Conservation (phyloP, 2,797 vertebrate species). For the Nyctibius grandis region DNA sequence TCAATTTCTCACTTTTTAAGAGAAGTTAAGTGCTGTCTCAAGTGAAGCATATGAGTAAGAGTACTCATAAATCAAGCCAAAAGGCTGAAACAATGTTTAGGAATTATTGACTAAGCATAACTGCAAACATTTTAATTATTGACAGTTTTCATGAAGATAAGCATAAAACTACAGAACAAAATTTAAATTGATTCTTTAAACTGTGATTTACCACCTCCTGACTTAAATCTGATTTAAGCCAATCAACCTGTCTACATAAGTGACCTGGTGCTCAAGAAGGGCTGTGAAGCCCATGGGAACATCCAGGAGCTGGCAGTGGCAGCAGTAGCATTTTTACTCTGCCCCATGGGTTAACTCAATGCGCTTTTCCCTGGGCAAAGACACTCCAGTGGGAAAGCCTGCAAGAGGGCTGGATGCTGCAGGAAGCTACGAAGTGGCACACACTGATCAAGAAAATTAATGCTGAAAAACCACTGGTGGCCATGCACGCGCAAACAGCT, state of each 20-base stretch:
- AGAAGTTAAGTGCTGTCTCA: background rate
- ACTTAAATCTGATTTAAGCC: background rate
- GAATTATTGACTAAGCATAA: background rate
- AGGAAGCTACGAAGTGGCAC: background rate
- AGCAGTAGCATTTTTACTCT: background rate
- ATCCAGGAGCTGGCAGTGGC: background rate
- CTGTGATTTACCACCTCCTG: background rate
- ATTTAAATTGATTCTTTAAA: background rate
- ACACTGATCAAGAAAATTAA: background rate
- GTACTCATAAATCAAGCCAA: background rate
- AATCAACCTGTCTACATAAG: background rate
- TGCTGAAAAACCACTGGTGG: rapidly evolving
- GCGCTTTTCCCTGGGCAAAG: background rate
- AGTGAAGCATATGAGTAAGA: background rate
- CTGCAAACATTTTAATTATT: background rate
- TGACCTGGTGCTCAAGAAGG: background rate
- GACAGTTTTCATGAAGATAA: background rate
- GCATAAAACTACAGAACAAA: background rate
- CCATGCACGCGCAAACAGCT: background rate
- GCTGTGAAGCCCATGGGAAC: background rate
- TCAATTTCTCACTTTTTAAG: background rate
- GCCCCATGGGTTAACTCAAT: rapidly evolving
- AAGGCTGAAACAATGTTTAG: background rate
- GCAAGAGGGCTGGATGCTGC: background rate
- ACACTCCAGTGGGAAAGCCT: background rate